Base-by-base conservation (phyloP, 2,888 invertebrate genomes). In the Cotesia congregata region DNA sequence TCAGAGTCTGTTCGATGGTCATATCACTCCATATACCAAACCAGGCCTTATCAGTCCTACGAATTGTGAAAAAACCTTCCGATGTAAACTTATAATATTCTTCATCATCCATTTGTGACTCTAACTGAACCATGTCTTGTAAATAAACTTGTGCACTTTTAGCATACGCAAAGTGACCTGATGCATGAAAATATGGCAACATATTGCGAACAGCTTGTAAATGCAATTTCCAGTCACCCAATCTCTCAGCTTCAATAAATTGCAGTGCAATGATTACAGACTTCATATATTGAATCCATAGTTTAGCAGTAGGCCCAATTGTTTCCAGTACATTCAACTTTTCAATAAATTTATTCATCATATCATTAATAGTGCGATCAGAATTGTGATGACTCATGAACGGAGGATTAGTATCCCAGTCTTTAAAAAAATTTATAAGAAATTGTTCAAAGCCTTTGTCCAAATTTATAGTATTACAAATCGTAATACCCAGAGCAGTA, bases 161-260 rank as follows among this genome's bases (percentile, higher is more conserved):
- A n/a, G 82, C 82, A 74, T 84, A 83, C 2, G 67, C 60, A 3
- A 81, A 81, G 75, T 86, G 85, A 1, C 84, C 85, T 64, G 76
- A 74, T 12, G 80, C 79, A 60, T 82, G 80, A 67, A 80, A 82
- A 50, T 78, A 71, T 9, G 81, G 81, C 20, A 83, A 38, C 78
- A 82, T 82, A 71, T 78, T 38, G 12, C 76, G 62, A 17, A 82
- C 77, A 77, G 78, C 78, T 60, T 76, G 64, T 12, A 83, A 71
- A 69, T 83, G 79, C 39, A 79, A 69, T 6, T 78, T 64, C 80
- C 81, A 82, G 60, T 83, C 74, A 15, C 79, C 81, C 38, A 72
- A 73, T 17, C 82, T 75, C 77, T 85, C 83, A 15, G 82, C 82
- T 76, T 84, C 80, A 5, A 83, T 77, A 65, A 81, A 83, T 60